Conservation (phyloP, 2,797 vertebrate species). For the Rhinophrynus dorsalis region DNA sequence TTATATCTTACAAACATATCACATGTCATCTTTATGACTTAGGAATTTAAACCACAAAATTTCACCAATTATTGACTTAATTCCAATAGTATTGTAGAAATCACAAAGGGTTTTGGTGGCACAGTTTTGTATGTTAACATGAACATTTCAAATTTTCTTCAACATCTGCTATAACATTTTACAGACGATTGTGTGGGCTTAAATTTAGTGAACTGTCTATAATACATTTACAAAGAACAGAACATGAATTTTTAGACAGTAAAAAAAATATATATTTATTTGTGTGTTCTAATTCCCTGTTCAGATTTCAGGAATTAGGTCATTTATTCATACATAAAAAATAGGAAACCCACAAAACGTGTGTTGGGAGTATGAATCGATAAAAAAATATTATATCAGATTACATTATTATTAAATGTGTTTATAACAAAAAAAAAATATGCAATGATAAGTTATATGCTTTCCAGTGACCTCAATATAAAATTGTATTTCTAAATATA, state of each 20-base stretch:
- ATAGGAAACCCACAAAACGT: neutral
- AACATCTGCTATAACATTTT: constrained; percentile 1
- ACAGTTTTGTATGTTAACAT: neutral
- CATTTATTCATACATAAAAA: neutral
- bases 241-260: neutral
- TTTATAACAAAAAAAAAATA: too few relatives aligned
- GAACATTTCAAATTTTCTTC: constrained; percentile 2
- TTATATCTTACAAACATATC: neutral
- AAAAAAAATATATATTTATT: neutral
- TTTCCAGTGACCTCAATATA: too few relatives aligned
- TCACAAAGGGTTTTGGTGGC: neutral
- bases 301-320: neutral
- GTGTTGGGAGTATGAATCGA: neutral
- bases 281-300: neutral
- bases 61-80: neutral
- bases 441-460: too few relatives aligned
- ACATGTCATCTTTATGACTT: neutral
- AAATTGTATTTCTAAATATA: too few relatives aligned
- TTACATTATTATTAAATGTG: neutral
- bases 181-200: neutral
- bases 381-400: neutral
- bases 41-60: neutral
- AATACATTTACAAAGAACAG: neutral
- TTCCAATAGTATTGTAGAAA: neutral
- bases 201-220: too few relatives aligned